These are phyloP conservation scores for Dasyprocta punctata DNA, from an alignment of 2,113 vertebrate species.

Conservation along the genomic window DNA sequence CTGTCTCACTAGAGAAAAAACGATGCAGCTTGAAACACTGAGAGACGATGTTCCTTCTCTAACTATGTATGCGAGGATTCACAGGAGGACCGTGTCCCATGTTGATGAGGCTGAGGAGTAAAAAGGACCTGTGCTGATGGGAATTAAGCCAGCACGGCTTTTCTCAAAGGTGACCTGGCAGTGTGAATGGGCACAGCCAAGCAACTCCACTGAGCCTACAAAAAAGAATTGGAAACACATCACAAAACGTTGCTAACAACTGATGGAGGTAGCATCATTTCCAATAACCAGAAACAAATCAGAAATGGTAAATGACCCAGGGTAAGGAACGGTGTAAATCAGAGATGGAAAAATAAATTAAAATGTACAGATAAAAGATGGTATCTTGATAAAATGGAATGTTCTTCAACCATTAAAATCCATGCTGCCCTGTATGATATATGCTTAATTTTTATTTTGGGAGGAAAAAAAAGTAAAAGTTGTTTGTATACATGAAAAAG, in stretches of 20 bases:
- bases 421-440: neutral
- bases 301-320: neutral
- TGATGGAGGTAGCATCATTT: neutral
- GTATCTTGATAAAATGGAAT: neutral
- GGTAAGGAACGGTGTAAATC: neutral
- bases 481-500: neutral
- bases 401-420: neutral
- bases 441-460: neutral
- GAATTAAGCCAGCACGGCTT: neutral
- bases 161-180: neutral
- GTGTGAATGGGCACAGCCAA: neutral
- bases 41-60: neutral
- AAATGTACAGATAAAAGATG: neutral
- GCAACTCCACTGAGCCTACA: neutral
- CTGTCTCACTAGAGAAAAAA: neutral
- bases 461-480: neutral
- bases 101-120: too few relatives aligned
- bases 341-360: neutral
- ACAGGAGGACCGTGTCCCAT: rapidly evolving
- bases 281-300: neutral
- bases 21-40: neutral
- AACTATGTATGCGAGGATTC: neutral
- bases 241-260: neutral
- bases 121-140: neutral
- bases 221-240: neutral